Evolutionary conservation across 2,113 vertebrate genomes (phyloP), one percentile per base, ranked within the genome.

Genomic region (Athene cunicularia): DNA sequence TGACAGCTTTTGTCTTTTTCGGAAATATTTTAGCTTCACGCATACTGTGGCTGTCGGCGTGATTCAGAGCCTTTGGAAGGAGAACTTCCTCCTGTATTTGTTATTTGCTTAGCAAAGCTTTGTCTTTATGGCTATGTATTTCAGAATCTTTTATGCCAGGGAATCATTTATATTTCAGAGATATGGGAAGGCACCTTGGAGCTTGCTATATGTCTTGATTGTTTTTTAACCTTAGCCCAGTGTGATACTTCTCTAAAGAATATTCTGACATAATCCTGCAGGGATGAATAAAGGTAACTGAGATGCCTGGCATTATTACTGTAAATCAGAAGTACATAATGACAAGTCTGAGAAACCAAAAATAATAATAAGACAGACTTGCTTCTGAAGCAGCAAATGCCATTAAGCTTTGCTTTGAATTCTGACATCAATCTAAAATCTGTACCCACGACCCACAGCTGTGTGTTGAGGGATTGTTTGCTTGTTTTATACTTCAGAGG

Each of bases 71-170:
- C 86, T 94, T 47, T 86, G 80, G 66, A 96, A 95, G 86, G 70
- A 95, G 70, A 74, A 49, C 86, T 97, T 96, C 90, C 39, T 80
- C 73, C 89, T 95, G 92, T 97, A 92, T 96, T 95, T 97, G 88
- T 96, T 98, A 96, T 94, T 97, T 97, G 94, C 94, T 97, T 97
- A 96, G 94, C 76, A 97, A 95, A 97, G 76, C 81, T 95, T 70
- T 96, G 88, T 76, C 92, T 97, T 97, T 97, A 94, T 94, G 96
- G 97, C 71, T 96, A 24, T 90, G 43, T 91, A 92, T 97, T 97
- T 97, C 95, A 97, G 82, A 60, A 93, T 98, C 95, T 97, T 93
- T 95, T 94, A 93, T 97, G 92, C 81, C 73, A 88, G 60, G 74
- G 86, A 95, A 95, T 88, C 91, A 81, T 91, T 96, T 97, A 91